These are phyloP conservation scores for Dasypogon diadema DNA, from an alignment of 2,888 invertebrate genomes.

Conservation along the genomic window DNA sequence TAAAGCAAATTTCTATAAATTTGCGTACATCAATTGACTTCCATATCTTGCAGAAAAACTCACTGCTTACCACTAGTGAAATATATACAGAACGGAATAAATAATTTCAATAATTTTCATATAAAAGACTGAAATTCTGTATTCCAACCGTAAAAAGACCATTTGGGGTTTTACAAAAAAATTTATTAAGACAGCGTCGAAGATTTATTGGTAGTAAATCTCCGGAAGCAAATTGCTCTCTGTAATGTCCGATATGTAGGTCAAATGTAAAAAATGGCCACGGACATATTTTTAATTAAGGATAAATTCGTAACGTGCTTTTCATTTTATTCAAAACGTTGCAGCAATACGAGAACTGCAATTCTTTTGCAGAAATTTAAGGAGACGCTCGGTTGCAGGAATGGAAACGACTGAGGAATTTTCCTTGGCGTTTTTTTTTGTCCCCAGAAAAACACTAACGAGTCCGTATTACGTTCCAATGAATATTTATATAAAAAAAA, in stretches of 20 bases:
- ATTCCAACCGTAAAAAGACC: constrained; percentile 19
- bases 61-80: not conserved
- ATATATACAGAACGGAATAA: not conserved
- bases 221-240: constrained; percentile 11
- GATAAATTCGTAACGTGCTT: constrained; percentile 6
- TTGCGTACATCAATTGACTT: not conserved
- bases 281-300: constrained; percentile 40
- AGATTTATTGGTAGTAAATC: constrained; percentile 45
- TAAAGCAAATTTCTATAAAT: not conserved
- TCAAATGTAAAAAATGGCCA: constrained; percentile 46
- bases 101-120: constrained; percentile 34
- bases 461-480: not conserved
- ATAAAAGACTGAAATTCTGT: constrained; percentile 23
- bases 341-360: constrained; percentile 12
- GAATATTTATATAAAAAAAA: constrained; percentile 20
- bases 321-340: not conserved
- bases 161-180: constrained; percentile 35
- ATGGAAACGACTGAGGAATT: not conserved
- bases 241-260: constrained; percentile 28
- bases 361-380: not conserved
- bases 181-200: constrained; percentile 41
- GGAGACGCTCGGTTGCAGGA: not conserved
- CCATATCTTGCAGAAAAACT: not conserved
- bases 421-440: not conserved
- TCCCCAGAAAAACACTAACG: not conserved